phyloP scores from a whole-genome alignment of 2,797 vertebrate genomes.

The Myotis myotis region DNA sequence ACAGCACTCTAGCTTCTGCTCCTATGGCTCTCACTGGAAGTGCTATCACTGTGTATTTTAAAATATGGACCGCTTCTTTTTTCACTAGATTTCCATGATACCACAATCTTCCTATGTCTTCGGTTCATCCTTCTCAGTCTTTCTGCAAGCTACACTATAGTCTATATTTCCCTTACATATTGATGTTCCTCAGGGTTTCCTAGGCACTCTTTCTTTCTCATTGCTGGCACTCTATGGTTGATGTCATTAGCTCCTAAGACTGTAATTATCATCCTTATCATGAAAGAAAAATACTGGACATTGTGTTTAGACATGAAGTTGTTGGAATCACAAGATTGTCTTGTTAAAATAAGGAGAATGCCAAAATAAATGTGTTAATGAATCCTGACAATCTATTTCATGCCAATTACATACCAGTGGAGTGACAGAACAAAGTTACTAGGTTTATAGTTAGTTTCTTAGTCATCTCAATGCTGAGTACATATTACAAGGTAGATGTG shows the following conservation, averaged over 20 bases:
- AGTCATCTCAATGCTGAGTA: background rate
- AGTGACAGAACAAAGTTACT: background rate
- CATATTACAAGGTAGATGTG: background rate
- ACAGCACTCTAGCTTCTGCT: background rate
- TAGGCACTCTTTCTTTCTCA: background rate
- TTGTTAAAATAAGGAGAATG: background rate
- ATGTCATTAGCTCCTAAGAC: background rate
- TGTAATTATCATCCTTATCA: background rate
- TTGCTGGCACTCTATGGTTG: background rate
- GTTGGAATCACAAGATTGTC: background rate
- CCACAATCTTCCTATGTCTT: background rate
- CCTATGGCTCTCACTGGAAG: background rate
- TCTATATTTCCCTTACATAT: background rate
- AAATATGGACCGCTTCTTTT: background rate
- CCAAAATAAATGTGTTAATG: background rate
- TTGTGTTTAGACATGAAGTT: constrained; percentile 19
- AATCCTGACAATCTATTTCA: background rate
- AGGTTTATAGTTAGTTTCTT: background rate
- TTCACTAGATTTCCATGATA: background rate
- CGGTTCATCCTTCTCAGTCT: background rate
- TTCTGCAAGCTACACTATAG: background rate
- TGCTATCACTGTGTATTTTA: background rate
- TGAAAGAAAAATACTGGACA: background rate
- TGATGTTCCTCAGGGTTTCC: background rate
- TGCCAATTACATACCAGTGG: background rate